phyloP scores from a whole-genome alignment of 2,797 vertebrate genomes.

The Neopelma chrysocephalum region DNA sequence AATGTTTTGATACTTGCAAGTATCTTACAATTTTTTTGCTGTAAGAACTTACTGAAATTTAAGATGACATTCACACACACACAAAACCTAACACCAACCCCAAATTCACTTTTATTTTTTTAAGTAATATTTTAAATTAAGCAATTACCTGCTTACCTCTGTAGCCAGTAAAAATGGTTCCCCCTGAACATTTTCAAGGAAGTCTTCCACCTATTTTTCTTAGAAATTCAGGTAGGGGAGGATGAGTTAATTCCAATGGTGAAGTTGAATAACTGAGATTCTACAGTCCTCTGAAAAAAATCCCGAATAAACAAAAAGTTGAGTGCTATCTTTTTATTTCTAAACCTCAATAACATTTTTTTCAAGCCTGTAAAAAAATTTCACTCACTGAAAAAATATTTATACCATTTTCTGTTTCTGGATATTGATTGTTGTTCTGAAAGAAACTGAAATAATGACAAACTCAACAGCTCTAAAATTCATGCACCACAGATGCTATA shows the following conservation, averaged over 20 bases:
- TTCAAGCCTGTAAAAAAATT: background rate
- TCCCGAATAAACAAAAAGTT: accelerated
- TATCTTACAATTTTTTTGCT: background rate
- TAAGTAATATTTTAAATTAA: background rate
- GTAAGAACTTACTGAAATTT: background rate
- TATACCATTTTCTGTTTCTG: background rate
- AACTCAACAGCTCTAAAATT: background rate
- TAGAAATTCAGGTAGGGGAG: background rate
- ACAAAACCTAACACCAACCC: background rate
- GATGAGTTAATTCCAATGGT: background rate
- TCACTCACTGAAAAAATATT: background rate
- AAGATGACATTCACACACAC: background rate
- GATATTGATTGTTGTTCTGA: background rate
- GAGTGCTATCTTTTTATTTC: background rate
- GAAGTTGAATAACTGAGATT: background rate
- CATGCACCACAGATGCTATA: background rate
- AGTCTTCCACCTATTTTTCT: background rate
- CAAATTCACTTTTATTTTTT: background rate
- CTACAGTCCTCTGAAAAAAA: background rate
- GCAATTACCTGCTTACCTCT: background rate
- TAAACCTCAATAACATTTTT: background rate
- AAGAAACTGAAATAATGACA: background rate
- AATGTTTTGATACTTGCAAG: background rate
- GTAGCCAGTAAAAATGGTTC: background rate
- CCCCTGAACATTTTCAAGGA: background rate